phyloP scores from a whole-genome alignment of 2,888 invertebrate species.

The Nomada hirtipes region DNA sequence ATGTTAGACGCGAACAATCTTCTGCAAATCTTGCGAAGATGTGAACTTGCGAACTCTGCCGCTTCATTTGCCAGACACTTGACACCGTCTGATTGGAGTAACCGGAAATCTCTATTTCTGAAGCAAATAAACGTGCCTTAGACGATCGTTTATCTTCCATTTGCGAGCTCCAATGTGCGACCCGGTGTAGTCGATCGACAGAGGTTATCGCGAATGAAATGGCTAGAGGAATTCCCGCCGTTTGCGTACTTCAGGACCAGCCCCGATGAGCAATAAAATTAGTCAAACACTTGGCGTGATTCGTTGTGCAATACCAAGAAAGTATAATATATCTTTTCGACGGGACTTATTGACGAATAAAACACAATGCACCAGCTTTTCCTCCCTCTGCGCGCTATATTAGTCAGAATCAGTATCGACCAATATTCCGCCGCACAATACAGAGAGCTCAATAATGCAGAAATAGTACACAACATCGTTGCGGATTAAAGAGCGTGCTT shows the following conservation, averaged over 20 bases:
- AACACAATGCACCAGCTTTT: too few relatives aligned
- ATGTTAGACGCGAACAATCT: too few relatives aligned
- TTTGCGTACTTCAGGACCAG: not conserved
- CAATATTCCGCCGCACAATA: not conserved
- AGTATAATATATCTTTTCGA: too few relatives aligned
- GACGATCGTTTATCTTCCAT: not conserved
- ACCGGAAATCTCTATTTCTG: not conserved
- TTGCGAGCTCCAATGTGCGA: not conserved
- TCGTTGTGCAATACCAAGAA: not conserved
- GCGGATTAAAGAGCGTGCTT: not conserved
- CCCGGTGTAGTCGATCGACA: not conserved
- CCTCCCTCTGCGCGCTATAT: not conserved
- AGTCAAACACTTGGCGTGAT: not conserved
- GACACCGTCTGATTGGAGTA: not conserved
- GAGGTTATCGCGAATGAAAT: not conserved
- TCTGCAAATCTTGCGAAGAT: not conserved
- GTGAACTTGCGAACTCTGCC: not conserved
- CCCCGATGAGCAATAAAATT: too few relatives aligned
- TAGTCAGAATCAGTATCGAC: too few relatives aligned
- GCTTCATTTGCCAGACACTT: not conserved
- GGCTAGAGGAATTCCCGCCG: not conserved
- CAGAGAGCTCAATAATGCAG: not conserved
- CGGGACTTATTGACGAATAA: too few relatives aligned
- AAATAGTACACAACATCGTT: not conserved
- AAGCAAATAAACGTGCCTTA: not conserved